phyloP scores from a whole-genome alignment of 2,113 vertebrate genomes.

The Nymphicus hollandicus region DNA sequence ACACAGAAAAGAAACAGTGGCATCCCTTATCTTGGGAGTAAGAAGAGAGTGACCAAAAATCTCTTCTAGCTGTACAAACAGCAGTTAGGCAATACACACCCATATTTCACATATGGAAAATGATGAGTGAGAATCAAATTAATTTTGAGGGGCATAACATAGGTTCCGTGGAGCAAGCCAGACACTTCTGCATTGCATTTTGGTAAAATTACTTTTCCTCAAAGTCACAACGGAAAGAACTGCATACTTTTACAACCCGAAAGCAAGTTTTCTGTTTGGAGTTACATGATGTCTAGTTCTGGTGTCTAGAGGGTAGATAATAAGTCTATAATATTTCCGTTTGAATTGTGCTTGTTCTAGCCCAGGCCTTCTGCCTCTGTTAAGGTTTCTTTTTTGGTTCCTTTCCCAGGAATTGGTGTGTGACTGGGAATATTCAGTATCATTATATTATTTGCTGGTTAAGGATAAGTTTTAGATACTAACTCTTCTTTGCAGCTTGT shows the following conservation, averaged over 20 bases:
- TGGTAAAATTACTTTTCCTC: background rate
- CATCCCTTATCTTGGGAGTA: background rate
- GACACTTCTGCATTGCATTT: background rate
- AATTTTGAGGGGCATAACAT: background rate
- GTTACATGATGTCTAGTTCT: background rate
- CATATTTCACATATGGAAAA: background rate
- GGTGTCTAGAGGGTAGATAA: background rate
- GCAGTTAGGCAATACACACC: background rate
- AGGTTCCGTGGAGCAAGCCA: background rate
- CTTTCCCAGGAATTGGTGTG: background rate
- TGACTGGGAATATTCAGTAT: background rate
- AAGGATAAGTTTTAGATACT: background rate
- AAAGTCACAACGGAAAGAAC: background rate
- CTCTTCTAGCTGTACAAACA: background rate
- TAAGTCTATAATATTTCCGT: background rate
- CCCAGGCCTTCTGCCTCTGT: background rate
- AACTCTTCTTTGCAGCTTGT: background rate
- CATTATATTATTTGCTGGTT: background rate
- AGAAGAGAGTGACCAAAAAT: background rate
- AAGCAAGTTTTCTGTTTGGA: background rate
- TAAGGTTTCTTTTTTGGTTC: background rate
- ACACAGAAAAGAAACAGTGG: background rate
- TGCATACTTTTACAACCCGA: background rate
- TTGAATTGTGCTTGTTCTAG: background rate
- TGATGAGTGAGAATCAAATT: background rate